These are phyloP conservation scores for Drosophila phalerata DNA, from an alignment of 2,888 invertebrate species.

Conservation along the genomic window DNA sequence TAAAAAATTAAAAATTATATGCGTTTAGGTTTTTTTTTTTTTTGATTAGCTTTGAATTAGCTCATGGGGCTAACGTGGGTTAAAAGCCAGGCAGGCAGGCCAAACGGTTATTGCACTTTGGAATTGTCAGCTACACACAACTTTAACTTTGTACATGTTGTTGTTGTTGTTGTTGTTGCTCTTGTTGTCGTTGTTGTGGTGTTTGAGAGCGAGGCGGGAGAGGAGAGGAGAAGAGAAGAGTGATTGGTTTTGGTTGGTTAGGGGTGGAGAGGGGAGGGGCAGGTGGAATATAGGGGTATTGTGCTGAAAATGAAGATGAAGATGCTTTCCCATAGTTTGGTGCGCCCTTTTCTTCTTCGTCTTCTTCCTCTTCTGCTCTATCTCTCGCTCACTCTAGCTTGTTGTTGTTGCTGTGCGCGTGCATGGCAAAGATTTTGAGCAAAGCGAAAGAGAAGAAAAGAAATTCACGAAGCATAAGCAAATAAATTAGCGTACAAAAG, in stretches of 20 bases:
- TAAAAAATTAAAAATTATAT: neutral
- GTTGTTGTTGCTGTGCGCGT: constrained; percentile 31
- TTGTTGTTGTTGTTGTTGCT: constrained; percentile 28
- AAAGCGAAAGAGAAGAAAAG: constrained; percentile 48
- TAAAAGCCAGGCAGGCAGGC: constrained; percentile 52
- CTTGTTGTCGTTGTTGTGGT: constrained; percentile 26
- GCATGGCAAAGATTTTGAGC: constrained; percentile 36
- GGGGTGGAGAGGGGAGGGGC: rapidly evolving
- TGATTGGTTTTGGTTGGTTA: neutral
- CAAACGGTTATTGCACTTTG: constrained; percentile 75
- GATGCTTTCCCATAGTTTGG: constrained; percentile 49
- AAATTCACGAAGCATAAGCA: constrained; percentile 46
- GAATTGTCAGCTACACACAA: constrained; percentile 59
- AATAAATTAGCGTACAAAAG: constrained; percentile 65
- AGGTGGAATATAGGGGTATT: neutral
- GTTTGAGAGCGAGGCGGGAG: constrained; percentile 1
- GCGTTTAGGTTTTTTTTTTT: neutral
- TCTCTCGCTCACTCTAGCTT: constrained; percentile 9
- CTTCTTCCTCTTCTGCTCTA: neutral
- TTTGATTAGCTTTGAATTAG: constrained; percentile 3
- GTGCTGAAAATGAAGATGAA: constrained; percentile 43
- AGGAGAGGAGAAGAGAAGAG: neutral
- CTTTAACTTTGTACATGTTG: constrained; percentile 34
- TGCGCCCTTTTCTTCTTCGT: constrained; percentile 33
- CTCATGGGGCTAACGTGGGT: constrained; percentile 34